These are phyloP conservation scores for Escarpia spicata DNA, from an alignment of 2,888 invertebrate species.

Conservation along the genomic window DNA sequence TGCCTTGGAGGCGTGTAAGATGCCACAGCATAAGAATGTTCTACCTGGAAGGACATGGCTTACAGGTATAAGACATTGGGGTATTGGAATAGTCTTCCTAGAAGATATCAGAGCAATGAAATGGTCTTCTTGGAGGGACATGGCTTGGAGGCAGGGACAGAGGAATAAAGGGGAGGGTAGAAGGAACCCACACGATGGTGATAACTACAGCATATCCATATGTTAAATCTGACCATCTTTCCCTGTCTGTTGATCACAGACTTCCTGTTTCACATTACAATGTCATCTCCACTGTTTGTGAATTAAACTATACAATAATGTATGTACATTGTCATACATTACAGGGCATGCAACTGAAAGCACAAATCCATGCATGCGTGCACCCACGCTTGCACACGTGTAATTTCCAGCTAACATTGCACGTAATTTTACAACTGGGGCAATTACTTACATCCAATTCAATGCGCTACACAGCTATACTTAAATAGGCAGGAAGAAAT, in stretches of 20 bases:
- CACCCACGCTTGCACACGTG: too few relatives aligned
- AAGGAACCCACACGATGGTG: background rate
- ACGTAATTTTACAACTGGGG: too few relatives aligned
- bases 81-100: too few relatives aligned
- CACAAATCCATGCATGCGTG: too few relatives aligned
- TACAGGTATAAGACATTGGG: too few relatives aligned
- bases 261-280: background rate
- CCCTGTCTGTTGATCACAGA: background rate
- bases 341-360: background rate
- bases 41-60: too few relatives aligned
- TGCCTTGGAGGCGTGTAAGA: background rate
- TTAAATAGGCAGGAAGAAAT: too few relatives aligned
- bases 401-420: too few relatives aligned
- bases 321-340: background rate
- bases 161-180: background rate
- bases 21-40: too few relatives aligned
- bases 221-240: background rate
- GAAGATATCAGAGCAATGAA: background rate
- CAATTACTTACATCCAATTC: too few relatives aligned
- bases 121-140: background rate
- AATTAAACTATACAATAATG: background rate
- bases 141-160: background rate
- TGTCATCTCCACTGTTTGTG: background rate
- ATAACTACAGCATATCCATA: background rate
- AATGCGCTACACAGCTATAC: too few relatives aligned